Evolutionary conservation across 2,797 vertebrate genomes (phyloP).

Genomic region (Anas bahamensis): DNA sequence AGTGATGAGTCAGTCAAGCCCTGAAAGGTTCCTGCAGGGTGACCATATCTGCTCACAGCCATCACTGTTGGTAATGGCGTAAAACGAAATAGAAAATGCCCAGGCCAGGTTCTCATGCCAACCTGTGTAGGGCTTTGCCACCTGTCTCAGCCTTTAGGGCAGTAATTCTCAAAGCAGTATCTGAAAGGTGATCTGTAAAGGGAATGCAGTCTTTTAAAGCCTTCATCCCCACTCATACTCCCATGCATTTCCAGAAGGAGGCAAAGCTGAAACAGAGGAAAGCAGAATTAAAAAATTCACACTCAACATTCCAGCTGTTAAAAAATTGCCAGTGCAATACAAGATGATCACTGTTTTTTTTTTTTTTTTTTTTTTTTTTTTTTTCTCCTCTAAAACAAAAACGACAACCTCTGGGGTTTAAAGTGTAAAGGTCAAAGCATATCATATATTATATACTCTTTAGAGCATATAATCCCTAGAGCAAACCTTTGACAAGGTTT

Average conservation of each 20-base stretch:
- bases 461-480: rapidly evolving
- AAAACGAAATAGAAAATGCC: background rate
- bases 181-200: background rate
- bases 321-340: background rate
- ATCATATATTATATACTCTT: background rate
- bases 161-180: background rate
- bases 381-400: background rate
- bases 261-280: background rate
- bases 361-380: background rate
- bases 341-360: background rate
- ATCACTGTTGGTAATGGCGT: background rate
- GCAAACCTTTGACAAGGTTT: background rate
- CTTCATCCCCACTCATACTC: background rate
- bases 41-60: background rate
- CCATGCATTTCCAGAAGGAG: background rate
- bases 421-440: background rate
- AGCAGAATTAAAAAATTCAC: background rate
- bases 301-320: background rate
- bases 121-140: background rate
- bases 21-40: constrained; percentile 2
- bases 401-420: background rate
- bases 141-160: background rate
- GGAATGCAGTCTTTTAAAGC: background rate
- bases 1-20: background rate
- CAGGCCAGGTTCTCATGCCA: background rate